A percentile compares a stretch with the other conserved stretches of the same genome.
phyloP scores from a whole-genome alignment of 2,113 vertebrate species.

The Alethe castanea region DNA sequence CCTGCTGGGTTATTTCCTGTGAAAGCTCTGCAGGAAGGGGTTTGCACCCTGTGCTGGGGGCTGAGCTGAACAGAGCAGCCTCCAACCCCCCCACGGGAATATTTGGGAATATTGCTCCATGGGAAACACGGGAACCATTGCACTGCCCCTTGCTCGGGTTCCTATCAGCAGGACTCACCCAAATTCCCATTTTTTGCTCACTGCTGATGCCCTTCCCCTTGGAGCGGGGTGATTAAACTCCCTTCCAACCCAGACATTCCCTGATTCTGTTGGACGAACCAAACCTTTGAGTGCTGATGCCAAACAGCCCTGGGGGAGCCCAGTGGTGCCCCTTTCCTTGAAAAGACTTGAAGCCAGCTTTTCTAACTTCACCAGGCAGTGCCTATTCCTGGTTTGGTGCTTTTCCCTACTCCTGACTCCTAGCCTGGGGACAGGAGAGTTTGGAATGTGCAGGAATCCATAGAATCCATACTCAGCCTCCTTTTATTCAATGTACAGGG shows the following conservation, averaged over 20 bases:
- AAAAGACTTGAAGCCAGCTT: neutral
- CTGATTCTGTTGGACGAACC: neutral
- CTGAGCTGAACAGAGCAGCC: neutral
- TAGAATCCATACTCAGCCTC: neutral
- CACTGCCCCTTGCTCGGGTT: rapidly evolving
- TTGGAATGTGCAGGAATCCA: neutral
- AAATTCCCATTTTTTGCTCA: neutral
- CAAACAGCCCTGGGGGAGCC: neutral
- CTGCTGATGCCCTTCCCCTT: neutral
- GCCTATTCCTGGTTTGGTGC: neutral
- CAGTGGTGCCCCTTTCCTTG: neutral
- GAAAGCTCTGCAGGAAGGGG: neutral
- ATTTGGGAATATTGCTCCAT: neutral
- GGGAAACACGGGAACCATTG: neutral
- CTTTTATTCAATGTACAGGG: neutral
- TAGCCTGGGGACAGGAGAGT: rapidly evolving
- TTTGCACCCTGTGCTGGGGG: neutral
- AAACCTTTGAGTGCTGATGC: neutral
- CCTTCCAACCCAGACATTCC: neutral
- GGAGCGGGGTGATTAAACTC: neutral
- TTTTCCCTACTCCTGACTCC: neutral
- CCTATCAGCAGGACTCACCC: neutral
- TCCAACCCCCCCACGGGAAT: neutral
- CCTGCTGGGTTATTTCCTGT: neutral
- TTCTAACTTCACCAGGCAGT: neutral